Evolutionary conservation across 1,140 invertebrate species (phyloP), one percentile per base, ranked within the genome.

Genomic region (Drosophila sulfurigaster): DNA sequence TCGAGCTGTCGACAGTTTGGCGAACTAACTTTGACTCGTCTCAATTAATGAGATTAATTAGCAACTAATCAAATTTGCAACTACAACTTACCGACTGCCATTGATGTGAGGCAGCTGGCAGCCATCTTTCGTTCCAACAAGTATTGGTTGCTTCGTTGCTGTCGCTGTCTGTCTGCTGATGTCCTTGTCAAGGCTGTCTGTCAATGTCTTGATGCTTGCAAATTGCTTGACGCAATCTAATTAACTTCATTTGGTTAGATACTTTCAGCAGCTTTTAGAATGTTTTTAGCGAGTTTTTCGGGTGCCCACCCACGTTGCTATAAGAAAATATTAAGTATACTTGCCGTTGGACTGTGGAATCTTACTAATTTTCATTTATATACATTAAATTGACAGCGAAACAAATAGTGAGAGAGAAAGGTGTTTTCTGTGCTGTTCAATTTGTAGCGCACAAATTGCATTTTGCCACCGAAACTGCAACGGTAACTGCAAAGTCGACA

Each of bases 21-120:
- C 57, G 51, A 73, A 75, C 67, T 65, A 59, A 65, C 35, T 65
- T 58, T 57, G 68, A 63, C 64, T 73, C 73, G 72, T 82, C 75
- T 72, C 83, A 79, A 88, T 88, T 87, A 87, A 87, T 88, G 80
- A 88, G 87, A 87, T 87, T 88, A 87, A 87, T 87, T 88, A 87
- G 78, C 77, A 72, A 73, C 78, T 87, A 87, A 87, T 87, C 83
- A 88, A 88, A 87, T 87, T 87, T 79, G 77, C 80, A 80, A 87
- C 73, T 87, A 76, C 73, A 70, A 58, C 52, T 56, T 64, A 60
- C 38, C 68, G 20, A 41, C 67, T 71, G 67, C 46, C 67, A 75
- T 75, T 71, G 73, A 75, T 75, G 72, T 75, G 66, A 52, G 38
- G 20, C 30, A 11, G n/a, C 20, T 25, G 20, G 20, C 49, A 15